A percentile compares a stretch with the other conserved stretches of the same genome.
Conservation (phyloP, 2,797 vertebrate species). For the Bradypodion ventrale region DNA sequence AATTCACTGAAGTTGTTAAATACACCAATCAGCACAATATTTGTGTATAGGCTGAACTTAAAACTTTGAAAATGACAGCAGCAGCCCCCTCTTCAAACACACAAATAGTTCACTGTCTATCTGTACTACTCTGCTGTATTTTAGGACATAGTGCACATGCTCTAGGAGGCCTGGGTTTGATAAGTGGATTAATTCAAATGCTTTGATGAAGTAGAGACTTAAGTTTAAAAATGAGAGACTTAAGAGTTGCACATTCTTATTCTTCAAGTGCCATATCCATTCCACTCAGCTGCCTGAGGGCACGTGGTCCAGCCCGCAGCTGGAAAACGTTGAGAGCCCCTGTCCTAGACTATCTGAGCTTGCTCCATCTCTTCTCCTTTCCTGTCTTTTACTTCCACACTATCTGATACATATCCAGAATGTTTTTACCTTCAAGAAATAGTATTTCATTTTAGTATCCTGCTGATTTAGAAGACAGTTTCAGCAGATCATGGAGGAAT, state of each 20-base stretch:
- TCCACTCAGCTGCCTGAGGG: too few species aligned
- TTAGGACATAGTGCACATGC: background rate
- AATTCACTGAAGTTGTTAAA: background rate
- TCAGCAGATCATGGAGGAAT: slow-evolving; percentile 56
- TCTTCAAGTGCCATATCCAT: too few species aligned
- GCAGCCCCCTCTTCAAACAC: background rate
- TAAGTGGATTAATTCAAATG: background rate
- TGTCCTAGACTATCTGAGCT: too few species aligned
- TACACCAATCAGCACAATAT: background rate
- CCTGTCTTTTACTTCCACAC: slow-evolving; percentile 4
- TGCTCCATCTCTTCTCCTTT: background rate
- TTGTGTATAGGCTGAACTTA: background rate
- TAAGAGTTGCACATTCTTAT: background rate
- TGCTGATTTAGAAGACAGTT: slow-evolving; percentile 54
- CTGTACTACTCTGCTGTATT: accelerated
- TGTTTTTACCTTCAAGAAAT: slow-evolving; percentile 57
- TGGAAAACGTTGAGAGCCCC: too few species aligned
- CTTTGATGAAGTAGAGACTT: background rate
- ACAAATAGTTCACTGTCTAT: background rate
- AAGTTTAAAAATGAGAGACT: background rate
- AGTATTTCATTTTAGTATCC: slow-evolving; percentile 58
- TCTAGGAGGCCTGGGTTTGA: background rate
- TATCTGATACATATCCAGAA: slow-evolving; percentile 50
- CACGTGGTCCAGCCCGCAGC: too few species aligned
- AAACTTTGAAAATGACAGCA: background rate